Base-by-base conservation (phyloP, 2,113 vertebrate genomes). In the Aphelocoma coerulescens region DNA sequence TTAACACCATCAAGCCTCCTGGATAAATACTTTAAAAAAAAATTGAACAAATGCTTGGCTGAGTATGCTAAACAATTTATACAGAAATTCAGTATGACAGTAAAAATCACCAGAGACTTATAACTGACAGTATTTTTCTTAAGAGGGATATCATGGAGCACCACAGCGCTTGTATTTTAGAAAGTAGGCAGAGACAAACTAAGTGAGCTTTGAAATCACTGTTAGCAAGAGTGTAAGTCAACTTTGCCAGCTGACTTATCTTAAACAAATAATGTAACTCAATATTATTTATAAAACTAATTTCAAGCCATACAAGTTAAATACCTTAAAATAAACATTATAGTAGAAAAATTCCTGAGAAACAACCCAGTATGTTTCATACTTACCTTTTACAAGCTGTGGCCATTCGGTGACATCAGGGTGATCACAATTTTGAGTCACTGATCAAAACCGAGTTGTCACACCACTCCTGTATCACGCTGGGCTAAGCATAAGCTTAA, bases 371-470 rank as follows among this genome's bases (percentile, higher is more conserved):
- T 79, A 82, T 13, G 22, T 51, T 91, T 96, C 57, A 79, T 49
- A 67, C 96, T 98, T 98, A 98, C 98, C 98, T 98, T 98, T 98
- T 98, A 98, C 98, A 98, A 98, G 98, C 97, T 98, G 98, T 98
- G 98, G 98, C 98, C 98, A 98, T 98, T 98, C 98, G 98, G 98
- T 98, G 98, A 98, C 98, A 98, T 98, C 98, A 97, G 98, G 98
- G 98, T 98, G 98, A 98, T 98, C 97, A 98, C 98, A 97, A 96
- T 97, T 97, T 96, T 98, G 98, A 98, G 95, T 97, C 97, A 98
- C 97, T 98, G 98, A 98, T 98, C 97, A 97, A 98, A 98, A 98
- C 96, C 7, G 76, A 96, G 97, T 93, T 96, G 96, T 95, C 69
- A 88, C 97, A 97, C 96, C 96, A 98, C 94, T 98, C 95, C 95